Evolutionary conservation across 2,113 vertebrate species (phyloP).

Genomic region (Spilogale gracilis): DNA sequence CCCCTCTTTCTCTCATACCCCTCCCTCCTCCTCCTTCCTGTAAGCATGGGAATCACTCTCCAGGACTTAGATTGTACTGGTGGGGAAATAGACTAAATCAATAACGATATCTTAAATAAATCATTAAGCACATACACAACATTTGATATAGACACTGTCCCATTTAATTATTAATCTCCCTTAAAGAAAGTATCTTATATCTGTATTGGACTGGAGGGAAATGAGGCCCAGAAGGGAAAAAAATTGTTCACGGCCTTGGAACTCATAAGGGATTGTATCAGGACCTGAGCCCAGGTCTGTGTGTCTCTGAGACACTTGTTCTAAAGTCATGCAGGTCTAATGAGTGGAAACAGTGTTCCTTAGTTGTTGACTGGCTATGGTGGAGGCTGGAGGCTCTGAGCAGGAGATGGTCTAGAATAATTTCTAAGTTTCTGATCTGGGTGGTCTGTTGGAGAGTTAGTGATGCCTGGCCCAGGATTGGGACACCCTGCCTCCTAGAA

Average conservation of each 20-base stretch:
- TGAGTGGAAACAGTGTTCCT: neutral
- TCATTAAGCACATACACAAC: neutral
- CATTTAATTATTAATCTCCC: neutral
- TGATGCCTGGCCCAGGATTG: neutral
- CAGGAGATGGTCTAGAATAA: neutral
- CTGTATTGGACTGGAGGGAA: neutral
- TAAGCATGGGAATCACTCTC: neutral
- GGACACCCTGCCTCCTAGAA: constrained; percentile 28
- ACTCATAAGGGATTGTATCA: neutral
- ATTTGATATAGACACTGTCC: neutral
- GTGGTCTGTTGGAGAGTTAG: neutral
- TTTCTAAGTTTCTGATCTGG: neutral
- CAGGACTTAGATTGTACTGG: neutral
- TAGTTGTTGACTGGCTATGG: neutral
- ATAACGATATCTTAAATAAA: neutral
- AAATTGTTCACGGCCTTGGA: neutral
- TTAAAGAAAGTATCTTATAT: neutral
- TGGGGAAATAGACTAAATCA: neutral
- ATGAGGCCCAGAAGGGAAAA: neutral
- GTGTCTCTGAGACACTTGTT: neutral
- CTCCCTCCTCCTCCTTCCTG: neutral
- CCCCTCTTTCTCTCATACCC: rapidly evolving
- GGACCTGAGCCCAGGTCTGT: neutral
- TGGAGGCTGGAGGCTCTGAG: neutral
- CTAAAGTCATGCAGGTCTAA: neutral